Evolutionary conservation across 2,888 invertebrate genomes (phyloP), one percentile per base, ranked within the genome.

Genomic region (Eupithecia vulgata): DNA sequence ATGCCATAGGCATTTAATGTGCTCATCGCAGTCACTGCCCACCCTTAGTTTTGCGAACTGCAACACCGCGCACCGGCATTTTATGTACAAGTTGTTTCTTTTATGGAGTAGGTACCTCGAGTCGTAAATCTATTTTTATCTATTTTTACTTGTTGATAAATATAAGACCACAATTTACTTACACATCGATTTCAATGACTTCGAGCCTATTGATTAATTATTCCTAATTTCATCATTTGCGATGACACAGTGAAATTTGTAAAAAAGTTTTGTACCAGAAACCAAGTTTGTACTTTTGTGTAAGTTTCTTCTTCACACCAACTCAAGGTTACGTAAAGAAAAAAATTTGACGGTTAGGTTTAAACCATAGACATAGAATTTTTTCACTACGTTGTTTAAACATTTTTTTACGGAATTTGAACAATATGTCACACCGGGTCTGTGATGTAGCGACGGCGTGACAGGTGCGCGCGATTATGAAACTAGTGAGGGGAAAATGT

Each of bases 401-500:
- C 25, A 65, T 65, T 57, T 57, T 42, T 65, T 65, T 8, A 40
- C 25, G 37, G 21, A 65, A 61, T 42, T 42, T 65, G 40, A 65
- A 65, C 65, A 65, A 64, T 70, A 74, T 70, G 75, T 75, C 70
- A 75, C 76, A 74, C 64, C 69, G 5, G 69, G 69, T 69, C 74
- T 76, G 77, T 78, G 78, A 78, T 73, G 78, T 71, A 74, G 76
- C 69, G 74, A 83, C 83, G 80, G 78, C 62, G 79, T 80, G 85
- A 81, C 86, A 86, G 84, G 85, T 86, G 86, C 81, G 73, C 79
- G 77, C 82, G 84, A 85, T 86, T 86, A 84, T 82, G 76, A 75
- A 80, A 78, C 76, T 76, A 74, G 75, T 77, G 77, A 74, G 76
- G 80, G 79, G 79, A 79, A 80, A 83, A 85, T 73, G 75, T 75